phyloP scores from a whole-genome alignment of 92 coral and sea anemone species.

The Bergia sp. region DNA sequence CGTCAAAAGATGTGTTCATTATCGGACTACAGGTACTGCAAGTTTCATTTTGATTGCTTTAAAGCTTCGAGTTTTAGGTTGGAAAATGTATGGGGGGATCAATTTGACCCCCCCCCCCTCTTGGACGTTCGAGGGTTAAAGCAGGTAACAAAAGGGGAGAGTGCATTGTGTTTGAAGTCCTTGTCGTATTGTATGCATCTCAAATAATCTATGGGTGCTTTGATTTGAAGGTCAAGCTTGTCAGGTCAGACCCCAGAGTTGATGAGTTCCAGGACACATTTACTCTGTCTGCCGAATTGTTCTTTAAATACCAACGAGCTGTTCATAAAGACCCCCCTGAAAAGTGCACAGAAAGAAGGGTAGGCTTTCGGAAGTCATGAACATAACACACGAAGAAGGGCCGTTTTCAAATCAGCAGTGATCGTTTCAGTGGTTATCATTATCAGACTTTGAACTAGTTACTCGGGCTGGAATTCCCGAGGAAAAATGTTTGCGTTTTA shows the following conservation, averaged over 20 bases:
- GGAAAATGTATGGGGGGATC: no score
- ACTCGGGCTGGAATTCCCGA: no score
- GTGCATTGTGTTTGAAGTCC: no score
- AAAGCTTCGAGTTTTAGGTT: no score
- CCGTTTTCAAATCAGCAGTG: conserved; percentile 35
- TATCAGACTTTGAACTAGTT: no score
- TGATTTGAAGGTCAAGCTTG: conserved; percentile 55
- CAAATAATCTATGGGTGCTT: neutral
- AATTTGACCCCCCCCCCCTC: no score
- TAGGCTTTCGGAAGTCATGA: neutral
- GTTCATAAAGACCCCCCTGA: conserved; percentile 85
- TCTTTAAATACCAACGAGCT: conserved; percentile 75
- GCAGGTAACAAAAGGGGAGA: no score
- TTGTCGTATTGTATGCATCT: neutral
- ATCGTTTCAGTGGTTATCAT: neutral
- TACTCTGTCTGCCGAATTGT: conserved; percentile 60
- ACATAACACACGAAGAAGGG: conserved; percentile 3
- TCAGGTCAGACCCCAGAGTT: conserved; percentile 62
- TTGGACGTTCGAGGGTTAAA: no score
- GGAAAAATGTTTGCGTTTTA: no score
- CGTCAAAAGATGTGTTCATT: no score
- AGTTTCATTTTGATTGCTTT: no score
- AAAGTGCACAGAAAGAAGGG: conserved; percentile 79
- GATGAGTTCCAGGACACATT: conserved; percentile 66
- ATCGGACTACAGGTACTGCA: no score